These are phyloP conservation scores for Allacma fusca DNA, from an alignment of 2,888 invertebrate species.

Conservation along the genomic window DNA sequence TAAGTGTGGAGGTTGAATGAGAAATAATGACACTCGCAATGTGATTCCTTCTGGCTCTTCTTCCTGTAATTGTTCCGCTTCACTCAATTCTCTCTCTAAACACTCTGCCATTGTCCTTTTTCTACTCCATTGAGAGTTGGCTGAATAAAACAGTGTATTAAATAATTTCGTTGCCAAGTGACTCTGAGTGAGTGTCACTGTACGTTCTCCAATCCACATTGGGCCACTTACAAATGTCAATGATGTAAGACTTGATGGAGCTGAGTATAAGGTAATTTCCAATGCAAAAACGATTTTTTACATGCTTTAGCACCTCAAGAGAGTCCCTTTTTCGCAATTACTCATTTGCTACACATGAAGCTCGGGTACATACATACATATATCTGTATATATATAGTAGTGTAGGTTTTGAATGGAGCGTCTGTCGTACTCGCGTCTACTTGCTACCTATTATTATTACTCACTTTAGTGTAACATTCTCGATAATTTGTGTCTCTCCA, in stretches of 20 bases:
- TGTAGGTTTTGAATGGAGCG: neutral
- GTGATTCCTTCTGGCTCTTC: constrained; percentile 22
- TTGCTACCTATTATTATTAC: constrained; percentile 15
- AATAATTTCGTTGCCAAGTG: constrained; percentile 18
- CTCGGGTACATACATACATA: neutral
- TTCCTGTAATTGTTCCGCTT: constrained; percentile 36
- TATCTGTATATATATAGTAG: constrained; percentile 5
- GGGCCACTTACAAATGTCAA: constrained; percentile 36
- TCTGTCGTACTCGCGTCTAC: neutral
- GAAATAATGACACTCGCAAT: constrained; percentile 32
- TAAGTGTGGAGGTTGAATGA: constrained; percentile 14
- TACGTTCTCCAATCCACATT: neutral
- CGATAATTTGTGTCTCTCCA: constrained; percentile 20
- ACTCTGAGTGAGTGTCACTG: constrained; percentile 11
- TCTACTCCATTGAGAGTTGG: constrained; percentile 13
- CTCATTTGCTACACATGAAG: neutral
- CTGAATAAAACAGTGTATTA: constrained; percentile 20
- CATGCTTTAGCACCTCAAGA: constrained; percentile 32
- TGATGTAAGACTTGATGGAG: constrained; percentile 24
- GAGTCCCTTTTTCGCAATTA: constrained; percentile 11
- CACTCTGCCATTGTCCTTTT: constrained; percentile 26
- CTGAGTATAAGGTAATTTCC: neutral
- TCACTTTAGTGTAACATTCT: constrained; percentile 19
- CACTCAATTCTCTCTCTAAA: constrained; percentile 29
- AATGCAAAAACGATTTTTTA: constrained; percentile 24